Evolutionary conservation across 2,797 vertebrate species (phyloP).

Genomic region (Tiaroga cobitis): DNA sequence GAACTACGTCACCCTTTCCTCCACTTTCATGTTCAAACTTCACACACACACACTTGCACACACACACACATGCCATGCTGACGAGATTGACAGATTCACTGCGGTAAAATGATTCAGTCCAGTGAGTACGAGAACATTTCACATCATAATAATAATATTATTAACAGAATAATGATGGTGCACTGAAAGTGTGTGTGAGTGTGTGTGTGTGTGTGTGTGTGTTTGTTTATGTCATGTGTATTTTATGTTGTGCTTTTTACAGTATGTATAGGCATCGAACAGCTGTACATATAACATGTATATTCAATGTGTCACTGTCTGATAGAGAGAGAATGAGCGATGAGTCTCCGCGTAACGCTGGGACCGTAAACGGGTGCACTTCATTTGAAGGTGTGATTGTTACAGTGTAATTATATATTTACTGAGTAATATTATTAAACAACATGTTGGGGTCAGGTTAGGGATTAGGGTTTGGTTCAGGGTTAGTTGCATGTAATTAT

Average conservation of each 20-base stretch:
- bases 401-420: too few relatives aligned
- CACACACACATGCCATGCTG: not conserved
- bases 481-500: too few relatives aligned
- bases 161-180: not conserved
- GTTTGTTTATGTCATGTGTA: not conserved
- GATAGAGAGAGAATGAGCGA: not conserved
- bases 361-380: too few relatives aligned
- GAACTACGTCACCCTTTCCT: slow-evolving; percentile 49
- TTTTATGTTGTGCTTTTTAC: not conserved
- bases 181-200: not conserved
- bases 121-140: slow-evolving; percentile 43
- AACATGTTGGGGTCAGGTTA: too few relatives aligned
- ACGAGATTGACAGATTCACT: not conserved
- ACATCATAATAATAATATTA: not conserved
- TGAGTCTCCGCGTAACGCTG: not conserved
- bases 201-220: not conserved
- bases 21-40: not conserved
- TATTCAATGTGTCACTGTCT: not conserved
- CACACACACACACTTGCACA: slow-evolving; percentile 7
- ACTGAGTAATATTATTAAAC: too few relatives aligned
- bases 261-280: not conserved
- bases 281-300: not conserved
- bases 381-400: too few relatives aligned
- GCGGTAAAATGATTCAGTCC: slow-evolving; percentile 45
- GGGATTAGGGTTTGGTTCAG: too few relatives aligned